Conservation (phyloP, 2,797 vertebrate species). For the Galaxias olidus region DNA sequence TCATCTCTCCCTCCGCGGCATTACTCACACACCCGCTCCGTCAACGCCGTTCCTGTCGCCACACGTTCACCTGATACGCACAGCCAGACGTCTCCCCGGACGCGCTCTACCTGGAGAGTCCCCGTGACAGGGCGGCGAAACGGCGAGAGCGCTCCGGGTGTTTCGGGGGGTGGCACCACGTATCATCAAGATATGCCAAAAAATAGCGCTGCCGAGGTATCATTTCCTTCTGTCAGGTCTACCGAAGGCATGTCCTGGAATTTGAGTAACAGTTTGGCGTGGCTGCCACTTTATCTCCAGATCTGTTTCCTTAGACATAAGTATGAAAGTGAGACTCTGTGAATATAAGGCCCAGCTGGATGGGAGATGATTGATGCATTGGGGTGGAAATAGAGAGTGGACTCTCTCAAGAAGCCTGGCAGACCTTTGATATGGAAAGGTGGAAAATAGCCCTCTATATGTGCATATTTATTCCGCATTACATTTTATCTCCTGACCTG, state of each 20-base stretch:
- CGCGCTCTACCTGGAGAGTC: background rate
- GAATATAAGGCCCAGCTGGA: too few species aligned
- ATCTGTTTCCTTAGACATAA: too few species aligned
- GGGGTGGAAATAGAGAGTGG: slow-evolving; percentile 22
- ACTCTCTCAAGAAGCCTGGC: slow-evolving; percentile 38
- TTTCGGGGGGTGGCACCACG: too few species aligned
- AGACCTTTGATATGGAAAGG: slow-evolving; percentile 39
- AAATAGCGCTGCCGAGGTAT: too few species aligned
- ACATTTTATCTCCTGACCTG: slow-evolving; percentile 25
- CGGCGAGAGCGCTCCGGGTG: background rate
- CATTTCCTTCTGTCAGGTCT: too few species aligned
- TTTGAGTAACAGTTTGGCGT: too few species aligned
- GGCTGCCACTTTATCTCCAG: too few species aligned
- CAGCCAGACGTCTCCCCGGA: slow-evolving; percentile 1
- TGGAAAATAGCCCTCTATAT: slow-evolving; percentile 54
- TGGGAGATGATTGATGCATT: slow-evolving; percentile 40
- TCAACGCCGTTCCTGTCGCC: slow-evolving; percentile 16
- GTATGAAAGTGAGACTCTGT: too few species aligned
- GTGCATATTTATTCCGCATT: slow-evolving; percentile 51
- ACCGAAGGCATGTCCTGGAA: too few species aligned
- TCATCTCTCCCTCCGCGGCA: slow-evolving; percentile 26
- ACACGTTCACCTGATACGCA: slow-evolving; percentile 21
- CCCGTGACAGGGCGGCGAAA: too few species aligned
- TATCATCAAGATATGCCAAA: too few species aligned
- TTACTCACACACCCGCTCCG: slow-evolving; percentile 37